Base-by-base conservation (phyloP, 2,797 vertebrate genomes). In the Enteromius unitaeniatus region DNA sequence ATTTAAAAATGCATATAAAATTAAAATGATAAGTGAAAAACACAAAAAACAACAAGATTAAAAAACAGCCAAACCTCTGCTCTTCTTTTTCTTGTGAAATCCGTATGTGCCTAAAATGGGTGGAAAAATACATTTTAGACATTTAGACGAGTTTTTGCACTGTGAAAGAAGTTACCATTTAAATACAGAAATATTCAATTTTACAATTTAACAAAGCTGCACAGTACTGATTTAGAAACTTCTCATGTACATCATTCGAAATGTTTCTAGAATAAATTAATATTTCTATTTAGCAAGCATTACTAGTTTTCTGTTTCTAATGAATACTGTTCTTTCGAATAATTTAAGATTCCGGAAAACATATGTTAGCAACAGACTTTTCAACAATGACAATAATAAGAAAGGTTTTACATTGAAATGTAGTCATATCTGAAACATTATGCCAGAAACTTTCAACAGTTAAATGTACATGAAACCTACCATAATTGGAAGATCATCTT, bases 391-490 rank as follows among this genome's bases (percentile, higher is more conserved):
- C 49, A 49, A 73, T 28, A 11, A 73, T 6, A 51, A 31, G 17
- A 51, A 11, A 21, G 13, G 9, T 51, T 73, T 45, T 42, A 11
- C 42, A 42, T 42, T 11, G 9, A 21, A 53, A 53, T 21, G 6
- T 17, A 51, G 17, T 51, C 49, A 55, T 4, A 21, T 31, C 26
- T 73, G 9, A 55, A 37, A 37, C 55, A 58, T 1, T 1, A 40
- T 10, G 45, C 11, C 3, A 7, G 6, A 17, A 31, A 14, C 4
- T 6, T 26, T 26, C 5, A 13, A 15, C 13, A 28, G 1, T 28
- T 26, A 62, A 62, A 62, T 28, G 26, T 62, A 51, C 19, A 37
- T 34, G 17, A 21, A 70, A 47, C 79, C 40, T n/a, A 81, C 79
- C 68, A 10, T 3, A 34, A 47, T 17, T 0, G 2, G 10, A 70